Evolutionary conservation across 1,140 invertebrate genomes (phyloP).

Genomic region (Andrena cerasifolii): DNA sequence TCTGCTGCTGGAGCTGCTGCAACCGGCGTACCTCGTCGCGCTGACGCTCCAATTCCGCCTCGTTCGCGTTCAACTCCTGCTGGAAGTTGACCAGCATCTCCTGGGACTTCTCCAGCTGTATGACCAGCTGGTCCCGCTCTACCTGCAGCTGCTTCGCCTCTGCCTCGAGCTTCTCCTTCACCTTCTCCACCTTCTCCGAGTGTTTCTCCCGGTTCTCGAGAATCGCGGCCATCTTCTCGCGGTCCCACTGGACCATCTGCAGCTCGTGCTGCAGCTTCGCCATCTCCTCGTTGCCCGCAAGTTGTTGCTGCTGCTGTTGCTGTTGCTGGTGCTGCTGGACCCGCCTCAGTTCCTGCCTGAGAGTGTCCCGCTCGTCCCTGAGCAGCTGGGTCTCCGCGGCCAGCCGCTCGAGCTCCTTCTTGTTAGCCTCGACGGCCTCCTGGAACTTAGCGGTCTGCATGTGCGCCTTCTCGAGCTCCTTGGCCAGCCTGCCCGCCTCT

Average conservation of each 20-base stretch:
- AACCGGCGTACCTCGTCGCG: constrained; percentile 90
- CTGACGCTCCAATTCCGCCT: constrained; percentile 91
- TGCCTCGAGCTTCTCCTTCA: constrained; percentile 90
- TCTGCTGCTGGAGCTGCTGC: constrained; percentile 86
- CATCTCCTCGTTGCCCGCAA: constrained; percentile 82
- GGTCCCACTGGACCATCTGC: constrained; percentile 86
- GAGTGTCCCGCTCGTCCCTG: constrained; percentile 89
- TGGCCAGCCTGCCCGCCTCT: constrained; percentile 91
- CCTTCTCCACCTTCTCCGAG: constrained; percentile 91
- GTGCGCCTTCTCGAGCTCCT: constrained; percentile 93
- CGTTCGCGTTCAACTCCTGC: constrained; percentile 91
- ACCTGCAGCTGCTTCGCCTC: constrained; percentile 93
- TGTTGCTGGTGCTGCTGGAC: constrained; percentile 88
- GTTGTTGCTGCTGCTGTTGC: constrained; percentile 88
- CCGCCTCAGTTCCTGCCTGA: constrained; percentile 86
- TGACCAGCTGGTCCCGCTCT: constrained; percentile 93
- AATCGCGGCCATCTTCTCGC: constrained; percentile 88
- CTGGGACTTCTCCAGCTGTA: constrained; percentile 95
- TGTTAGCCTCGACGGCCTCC: constrained; percentile 89
- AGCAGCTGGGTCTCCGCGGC: constrained; percentile 90
- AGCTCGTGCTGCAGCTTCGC: constrained; percentile 87
- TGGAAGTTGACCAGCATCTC: constrained; percentile 97
- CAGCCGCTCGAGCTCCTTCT: constrained; percentile 92
- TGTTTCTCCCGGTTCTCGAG: constrained; percentile 89
- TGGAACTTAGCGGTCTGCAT: constrained; percentile 91